These are phyloP conservation scores for Radopholus similis DNA, from an alignment of 1,140 invertebrate species.

Conservation along the genomic window DNA sequence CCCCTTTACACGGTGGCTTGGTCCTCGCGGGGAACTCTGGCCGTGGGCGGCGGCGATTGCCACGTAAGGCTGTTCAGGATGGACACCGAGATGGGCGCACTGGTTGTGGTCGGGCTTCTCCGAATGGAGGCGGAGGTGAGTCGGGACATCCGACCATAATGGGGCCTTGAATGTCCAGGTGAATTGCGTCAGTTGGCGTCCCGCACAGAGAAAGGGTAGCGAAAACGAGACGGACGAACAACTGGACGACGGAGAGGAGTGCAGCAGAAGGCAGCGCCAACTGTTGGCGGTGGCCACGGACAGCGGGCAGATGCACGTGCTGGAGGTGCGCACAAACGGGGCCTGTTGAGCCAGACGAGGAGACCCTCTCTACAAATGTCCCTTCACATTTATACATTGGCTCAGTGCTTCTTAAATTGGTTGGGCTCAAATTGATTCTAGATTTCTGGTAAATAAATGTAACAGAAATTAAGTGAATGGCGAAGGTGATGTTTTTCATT, in stretches of 20 bases:
- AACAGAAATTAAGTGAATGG: too few relatives aligned
- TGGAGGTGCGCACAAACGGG: too few relatives aligned
- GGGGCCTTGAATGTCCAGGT: too few relatives aligned
- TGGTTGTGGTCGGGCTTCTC: background rate
- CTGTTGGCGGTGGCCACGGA: constrained; percentile 5
- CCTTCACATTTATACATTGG: too few relatives aligned
- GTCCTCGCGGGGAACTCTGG: constrained; percentile 15
- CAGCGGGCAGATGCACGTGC: constrained; percentile 7
- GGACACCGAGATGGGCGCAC: background rate
- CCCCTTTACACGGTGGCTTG: constrained; percentile 47
- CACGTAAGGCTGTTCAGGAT: constrained; percentile 2
- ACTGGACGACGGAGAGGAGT: background rate
- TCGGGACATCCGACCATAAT: too few relatives aligned
- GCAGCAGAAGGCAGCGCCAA: background rate
- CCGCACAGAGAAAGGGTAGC: too few relatives aligned
- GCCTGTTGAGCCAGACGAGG: too few relatives aligned
- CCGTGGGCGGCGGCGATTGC: constrained; percentile 29
- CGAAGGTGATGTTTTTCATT: too few relatives aligned
- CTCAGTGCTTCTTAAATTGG: too few relatives aligned
- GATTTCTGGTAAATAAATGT: too few relatives aligned
- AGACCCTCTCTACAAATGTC: too few relatives aligned
- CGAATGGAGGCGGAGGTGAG: background rate
- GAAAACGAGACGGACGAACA: background rate
- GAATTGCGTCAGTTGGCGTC: constrained; percentile 10
- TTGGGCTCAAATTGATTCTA: too few relatives aligned